These are phyloP conservation scores for Beroe forskalii DNA, from an alignment of 37 sponge, comb jelly and placozoan species.

Conservation along the genomic window DNA sequence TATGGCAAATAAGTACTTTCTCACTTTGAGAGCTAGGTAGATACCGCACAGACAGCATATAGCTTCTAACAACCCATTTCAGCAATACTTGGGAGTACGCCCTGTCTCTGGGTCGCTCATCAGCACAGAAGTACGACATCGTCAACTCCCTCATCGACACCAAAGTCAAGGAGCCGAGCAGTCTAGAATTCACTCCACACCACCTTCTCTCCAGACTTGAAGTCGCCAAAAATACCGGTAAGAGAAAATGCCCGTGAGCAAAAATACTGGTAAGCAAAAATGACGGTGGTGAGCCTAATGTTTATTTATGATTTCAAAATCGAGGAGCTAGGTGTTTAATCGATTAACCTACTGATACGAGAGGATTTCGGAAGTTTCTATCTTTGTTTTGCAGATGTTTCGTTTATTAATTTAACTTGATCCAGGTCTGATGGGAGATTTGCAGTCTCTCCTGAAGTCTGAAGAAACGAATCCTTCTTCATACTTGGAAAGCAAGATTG, in stretches of 20 bases:
- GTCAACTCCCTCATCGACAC: not conserved
- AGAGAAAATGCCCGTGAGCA: not conserved
- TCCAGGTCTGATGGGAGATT: not conserved
- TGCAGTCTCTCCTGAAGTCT: not conserved
- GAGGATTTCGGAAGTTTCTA: not conserved
- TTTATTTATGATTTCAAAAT: no score
- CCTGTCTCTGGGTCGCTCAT: conserved; percentile 13
- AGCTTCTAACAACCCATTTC: not conserved
- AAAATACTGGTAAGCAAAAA: no score
- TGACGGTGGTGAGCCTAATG: no score
- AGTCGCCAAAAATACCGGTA: not conserved
- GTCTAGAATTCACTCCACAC: conserved; percentile 1
- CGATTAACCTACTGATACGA: no score
- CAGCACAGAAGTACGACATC: not conserved
- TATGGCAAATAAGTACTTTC: no score
- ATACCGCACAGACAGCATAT: no score
- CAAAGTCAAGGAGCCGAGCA: not conserved
- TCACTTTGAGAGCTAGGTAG: no score
- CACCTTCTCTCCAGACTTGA: not conserved
- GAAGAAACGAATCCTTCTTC: not conserved
- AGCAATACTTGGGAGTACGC: conserved; percentile 51
- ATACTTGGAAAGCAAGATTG: not conserved
- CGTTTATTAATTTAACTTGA: not conserved
- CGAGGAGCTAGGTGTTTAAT: no score
- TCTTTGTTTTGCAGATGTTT: not conserved